Percentiles rank a stretch among this genome's conserved stretches.
phyloP scores from a whole-genome alignment of 37 sponge, comb jelly and placozoan species.

The Ianthella basta region DNA sequence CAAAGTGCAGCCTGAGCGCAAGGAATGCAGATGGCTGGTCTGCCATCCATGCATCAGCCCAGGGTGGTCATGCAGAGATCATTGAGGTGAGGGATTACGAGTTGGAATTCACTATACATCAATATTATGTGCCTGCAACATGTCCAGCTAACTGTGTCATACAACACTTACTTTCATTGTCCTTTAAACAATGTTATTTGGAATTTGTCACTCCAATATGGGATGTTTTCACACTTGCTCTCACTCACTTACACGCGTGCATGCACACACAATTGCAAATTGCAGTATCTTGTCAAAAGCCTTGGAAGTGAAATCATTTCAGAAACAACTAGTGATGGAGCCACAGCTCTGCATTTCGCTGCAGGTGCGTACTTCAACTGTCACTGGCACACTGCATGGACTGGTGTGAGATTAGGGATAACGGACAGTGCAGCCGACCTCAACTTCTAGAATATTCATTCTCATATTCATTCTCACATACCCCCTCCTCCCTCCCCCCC shows the following conservation, averaged over 20 bases:
- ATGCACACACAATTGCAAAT: too few species aligned
- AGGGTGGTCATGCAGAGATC: conserved; percentile 77
- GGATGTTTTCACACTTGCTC: too few species aligned
- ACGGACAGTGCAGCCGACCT: not conserved
- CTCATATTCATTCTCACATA: not conserved
- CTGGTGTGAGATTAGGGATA: not conserved
- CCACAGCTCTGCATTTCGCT: conserved; percentile 86
- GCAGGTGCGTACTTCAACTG: conserved; percentile 48
- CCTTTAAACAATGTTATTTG: too few species aligned
- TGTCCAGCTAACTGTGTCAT: too few species aligned
- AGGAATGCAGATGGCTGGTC: conserved; percentile 63
- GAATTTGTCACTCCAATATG: too few species aligned
- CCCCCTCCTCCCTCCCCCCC: not conserved
- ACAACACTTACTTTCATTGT: too few species aligned
- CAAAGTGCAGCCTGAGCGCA: conserved; percentile 51
- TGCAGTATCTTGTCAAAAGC: conserved; percentile 63
- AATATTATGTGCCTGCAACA: too few species aligned
- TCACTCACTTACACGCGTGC: too few species aligned
- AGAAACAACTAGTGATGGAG: conserved; percentile 69
- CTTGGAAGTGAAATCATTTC: conserved; percentile 55
- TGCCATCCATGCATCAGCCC: conserved; percentile 82
- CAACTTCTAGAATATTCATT: not conserved
- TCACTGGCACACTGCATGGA: not conserved
- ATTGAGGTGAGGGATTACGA: conserved; percentile 42
- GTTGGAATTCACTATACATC: too few species aligned